phyloP scores from a whole-genome alignment of 30 jellyfish, hydroid and myxozoan species.

The Aurelia aurita region DNA sequence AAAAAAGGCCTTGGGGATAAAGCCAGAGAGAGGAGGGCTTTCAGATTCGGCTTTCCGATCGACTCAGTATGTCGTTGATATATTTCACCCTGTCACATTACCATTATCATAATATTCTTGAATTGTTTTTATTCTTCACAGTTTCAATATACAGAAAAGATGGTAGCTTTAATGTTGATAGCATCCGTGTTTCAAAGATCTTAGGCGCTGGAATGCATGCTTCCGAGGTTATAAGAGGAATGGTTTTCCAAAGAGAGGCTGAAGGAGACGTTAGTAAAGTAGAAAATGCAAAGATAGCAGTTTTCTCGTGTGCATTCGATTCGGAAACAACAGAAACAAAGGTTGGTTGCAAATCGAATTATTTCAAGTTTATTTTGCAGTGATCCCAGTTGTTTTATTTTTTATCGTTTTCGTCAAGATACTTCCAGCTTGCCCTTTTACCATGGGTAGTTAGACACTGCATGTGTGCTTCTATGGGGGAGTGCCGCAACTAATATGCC shows the following conservation, averaged over 20 bases:
- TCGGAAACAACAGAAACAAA: constrained; percentile 97
- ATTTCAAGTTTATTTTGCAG: too few species aligned
- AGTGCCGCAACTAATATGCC: too few species aligned
- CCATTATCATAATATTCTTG: background rate
- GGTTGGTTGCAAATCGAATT: constrained; percentile 29
- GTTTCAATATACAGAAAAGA: constrained; percentile 74
- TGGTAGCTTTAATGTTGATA: constrained; percentile 95
- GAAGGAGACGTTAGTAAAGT: constrained; percentile 95
- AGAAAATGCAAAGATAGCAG: constrained; percentile 90
- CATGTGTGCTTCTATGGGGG: too few species aligned
- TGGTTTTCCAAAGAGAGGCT: constrained; percentile 93
- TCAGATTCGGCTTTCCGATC: too few species aligned
- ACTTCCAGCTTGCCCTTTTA: too few species aligned
- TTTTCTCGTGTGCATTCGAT: constrained; percentile 91
- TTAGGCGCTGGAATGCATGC: constrained; percentile 97
- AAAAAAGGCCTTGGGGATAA: too few species aligned
- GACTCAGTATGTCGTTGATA: too few species aligned
- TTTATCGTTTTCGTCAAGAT: too few species aligned
- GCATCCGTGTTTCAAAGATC: constrained; percentile 89
- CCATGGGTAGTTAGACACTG: too few species aligned
- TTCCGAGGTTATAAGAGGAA: constrained; percentile 88
- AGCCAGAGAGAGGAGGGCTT: too few species aligned
- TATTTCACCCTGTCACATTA: background rate
- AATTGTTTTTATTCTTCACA: background rate
- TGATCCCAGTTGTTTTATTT: too few species aligned